Evolutionary conservation across 2,113 vertebrate genomes (phyloP), one percentile per base, ranked within the genome.

Genomic region (Hydrochoerus hydrochaeris): DNA sequence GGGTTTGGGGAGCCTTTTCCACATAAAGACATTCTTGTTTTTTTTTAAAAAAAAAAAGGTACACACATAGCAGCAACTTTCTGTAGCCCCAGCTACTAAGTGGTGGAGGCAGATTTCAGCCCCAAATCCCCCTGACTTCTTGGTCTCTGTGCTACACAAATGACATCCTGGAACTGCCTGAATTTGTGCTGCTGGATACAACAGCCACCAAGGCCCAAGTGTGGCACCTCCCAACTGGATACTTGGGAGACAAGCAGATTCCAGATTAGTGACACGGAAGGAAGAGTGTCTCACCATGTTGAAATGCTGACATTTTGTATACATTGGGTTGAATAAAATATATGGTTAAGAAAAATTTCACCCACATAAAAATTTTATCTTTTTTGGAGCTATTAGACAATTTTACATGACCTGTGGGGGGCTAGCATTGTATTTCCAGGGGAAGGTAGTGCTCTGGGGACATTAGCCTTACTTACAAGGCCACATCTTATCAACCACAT

Each of bases 241-340:
- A 26, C 7, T 12, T 28, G 13, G 28, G 12, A 44, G 41, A 60
- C 16, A 41, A 7, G 11, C 30, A 82, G 58, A 32, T 44, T 69
- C 52, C 41, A 81, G 54, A 49, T 75, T 38, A 13, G 38, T 19
- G 16, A 9, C n/a, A 16, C 28, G 77, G n/a, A 88, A 30, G 69
- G 2, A 14, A 22, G 41, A 44, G 52, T 49, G 63, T 17, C 49
- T 87, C 46, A 82, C 20, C n/a, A 78, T 14, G 4, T 49, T 58
- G 5, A 81, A 87, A 95, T 95, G 69, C 12, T 95, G 84, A 90
- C 30, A 86, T 90, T 73, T 95, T 67, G 49, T 20, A 24, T 77
- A 63, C 13, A n/a, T 1, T 44, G 41, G 16, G 44, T 93, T 95
- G 85, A 86, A 91, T 22, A 86, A 91, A 86, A 49, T n/a, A 63